Evolutionary conservation across 2,113 vertebrate species (phyloP), one percentile per base, ranked within the genome.

Genomic region (Barbus barbus): DNA sequence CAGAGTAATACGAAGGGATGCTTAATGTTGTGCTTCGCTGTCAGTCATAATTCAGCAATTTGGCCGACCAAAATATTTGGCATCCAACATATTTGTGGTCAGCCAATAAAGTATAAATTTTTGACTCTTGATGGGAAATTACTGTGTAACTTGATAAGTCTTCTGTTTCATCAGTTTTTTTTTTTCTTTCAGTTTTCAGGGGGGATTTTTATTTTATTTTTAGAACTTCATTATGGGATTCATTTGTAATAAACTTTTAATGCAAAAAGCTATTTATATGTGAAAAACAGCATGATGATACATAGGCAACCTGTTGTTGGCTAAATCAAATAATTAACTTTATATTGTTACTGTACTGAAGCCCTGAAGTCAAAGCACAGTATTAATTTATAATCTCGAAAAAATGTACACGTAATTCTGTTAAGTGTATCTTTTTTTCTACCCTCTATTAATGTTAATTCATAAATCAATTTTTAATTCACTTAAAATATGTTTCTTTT

Each of bases 1-100:
- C 71, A 16, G 51, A 53, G 67, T 46, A 83, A 85, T 75, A 63
- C 75, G 84, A 75, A 80, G 75, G 67, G 77, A 75, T 77, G 76
- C 74, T 56, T 83, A 71, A 75, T 78, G 58, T 71, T 69, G 44
- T 56, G 31, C 71, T 81, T 33, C 46, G 3, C 18, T 48, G 53
- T 77, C 53, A 75, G 75, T 36, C 28, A 63, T 85, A 80, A 87
- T 85, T 75, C 69, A 74, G 31, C 2, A 24, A 72, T 36, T 69
- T 82, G 26, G 56, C 28, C 9, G 60, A 16, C 36, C 22, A 65
- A 82, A 85, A 78, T 41, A 24, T 72, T 41, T 72, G 31, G 24
- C 61, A 69, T 78, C n/a, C 31, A 61, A 20, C 28, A 41, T 85
- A 38, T 67, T 74, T 82, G 71, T 78, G 73, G 79, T 65, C 53